These are phyloP conservation scores for Diachasma alloeum DNA, from an alignment of 1,140 invertebrate genomes.

Conservation along the genomic window DNA sequence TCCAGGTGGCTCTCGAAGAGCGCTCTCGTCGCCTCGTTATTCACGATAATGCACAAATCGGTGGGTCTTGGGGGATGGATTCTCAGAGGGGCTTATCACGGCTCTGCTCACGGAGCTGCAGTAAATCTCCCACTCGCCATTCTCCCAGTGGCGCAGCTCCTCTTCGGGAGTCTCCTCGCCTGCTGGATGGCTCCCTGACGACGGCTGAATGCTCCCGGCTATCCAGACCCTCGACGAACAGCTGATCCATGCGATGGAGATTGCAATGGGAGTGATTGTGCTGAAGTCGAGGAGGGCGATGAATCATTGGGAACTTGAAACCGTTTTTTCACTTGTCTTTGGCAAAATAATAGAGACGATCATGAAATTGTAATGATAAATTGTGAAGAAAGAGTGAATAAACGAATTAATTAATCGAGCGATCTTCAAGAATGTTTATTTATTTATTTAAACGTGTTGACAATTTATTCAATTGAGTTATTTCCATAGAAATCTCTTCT, in stretches of 20 bases:
- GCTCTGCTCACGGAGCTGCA: slow-evolving; percentile 50
- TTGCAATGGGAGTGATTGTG: neutral
- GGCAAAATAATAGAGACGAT: no score
- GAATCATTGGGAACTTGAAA: no score
- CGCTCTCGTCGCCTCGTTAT: slow-evolving; percentile 53
- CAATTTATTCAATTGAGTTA: no score
- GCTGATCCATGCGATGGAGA: neutral
- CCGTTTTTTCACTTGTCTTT: no score
- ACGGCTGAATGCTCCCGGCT: neutral
- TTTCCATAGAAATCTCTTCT: no score
- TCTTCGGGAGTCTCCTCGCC: slow-evolving; percentile 58
- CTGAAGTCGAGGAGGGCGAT: neutral
- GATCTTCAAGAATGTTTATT: no score
- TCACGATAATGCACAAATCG: slow-evolving; percentile 60
- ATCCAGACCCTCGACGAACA: neutral
- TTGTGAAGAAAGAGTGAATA: neutral
- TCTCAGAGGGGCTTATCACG: slow-evolving; percentile 54
- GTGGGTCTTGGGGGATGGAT: slow-evolving; percentile 58
- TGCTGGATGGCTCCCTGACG: slow-evolving; percentile 51
- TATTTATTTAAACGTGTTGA: no score
- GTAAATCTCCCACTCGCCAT: slow-evolving; percentile 57
- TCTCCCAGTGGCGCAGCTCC: slow-evolving; percentile 56
- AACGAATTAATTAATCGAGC: no score
- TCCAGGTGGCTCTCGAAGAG: slow-evolving; percentile 52
- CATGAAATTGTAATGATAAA: no score